Percentiles rank a stretch among this genome's conserved stretches.
phyloP scores from a whole-genome alignment of 2,888 invertebrate genomes.

The Chalcosyrphus nemorum region DNA sequence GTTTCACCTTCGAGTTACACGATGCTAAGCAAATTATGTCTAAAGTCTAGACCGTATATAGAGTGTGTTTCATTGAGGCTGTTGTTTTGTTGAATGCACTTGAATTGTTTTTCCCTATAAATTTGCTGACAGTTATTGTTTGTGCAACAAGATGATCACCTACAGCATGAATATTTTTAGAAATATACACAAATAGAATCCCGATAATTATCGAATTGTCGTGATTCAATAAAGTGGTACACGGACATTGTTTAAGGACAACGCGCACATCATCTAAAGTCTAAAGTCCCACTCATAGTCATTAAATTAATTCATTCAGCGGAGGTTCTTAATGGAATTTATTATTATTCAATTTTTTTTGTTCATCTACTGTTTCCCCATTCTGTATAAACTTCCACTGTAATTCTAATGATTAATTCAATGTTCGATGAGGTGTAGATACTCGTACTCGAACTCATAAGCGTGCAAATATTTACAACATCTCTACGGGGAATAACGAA shows the following conservation, averaged over 20 bases:
- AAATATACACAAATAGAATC: constrained; percentile 26
- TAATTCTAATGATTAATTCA: constrained; percentile 23
- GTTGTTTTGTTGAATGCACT: neutral
- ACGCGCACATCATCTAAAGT: constrained; percentile 46
- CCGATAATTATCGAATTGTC: constrained; percentile 53
- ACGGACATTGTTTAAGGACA: constrained; percentile 63
- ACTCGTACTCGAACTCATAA: no score
- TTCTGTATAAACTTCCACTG: constrained; percentile 22
- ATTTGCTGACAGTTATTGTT: neutral
- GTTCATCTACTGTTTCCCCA: neutral
- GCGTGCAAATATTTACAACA: constrained; percentile 38
- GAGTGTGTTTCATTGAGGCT: constrained; percentile 1
- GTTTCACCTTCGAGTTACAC: constrained; percentile 47
- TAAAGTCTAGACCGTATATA: constrained; percentile 51
- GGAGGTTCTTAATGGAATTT: constrained; percentile 15
- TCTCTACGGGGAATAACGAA: neutral
- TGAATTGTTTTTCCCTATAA: neutral
- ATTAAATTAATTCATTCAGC: constrained; percentile 51
- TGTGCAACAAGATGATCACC: neutral
- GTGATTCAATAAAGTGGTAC: constrained; percentile 57
- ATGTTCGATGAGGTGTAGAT: neutral
- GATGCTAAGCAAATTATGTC: constrained; percentile 30
- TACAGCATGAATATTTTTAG: constrained; percentile 24
- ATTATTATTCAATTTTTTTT: neutral
- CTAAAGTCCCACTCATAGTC: constrained; percentile 13